A percentile compares a stretch with the other conserved stretches of the same genome.
These are phyloP conservation scores for Anoplius nigerrimus DNA, from an alignment of 2,888 invertebrate species.

Conservation along the genomic window DNA sequence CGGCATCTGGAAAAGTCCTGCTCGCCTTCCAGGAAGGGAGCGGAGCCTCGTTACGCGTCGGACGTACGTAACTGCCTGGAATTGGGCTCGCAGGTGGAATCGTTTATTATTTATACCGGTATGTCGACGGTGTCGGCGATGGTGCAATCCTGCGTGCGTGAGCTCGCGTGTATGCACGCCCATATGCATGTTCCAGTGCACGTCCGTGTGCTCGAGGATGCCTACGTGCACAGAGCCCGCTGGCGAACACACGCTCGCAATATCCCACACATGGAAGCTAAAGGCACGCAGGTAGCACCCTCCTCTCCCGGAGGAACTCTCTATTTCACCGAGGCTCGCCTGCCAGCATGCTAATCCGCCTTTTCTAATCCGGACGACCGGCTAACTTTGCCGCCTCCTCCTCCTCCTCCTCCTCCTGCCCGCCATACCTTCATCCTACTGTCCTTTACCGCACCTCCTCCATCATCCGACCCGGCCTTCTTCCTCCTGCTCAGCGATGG, in stretches of 20 bases:
- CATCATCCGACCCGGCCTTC: slow-evolving; percentile 69
- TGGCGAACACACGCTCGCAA: not conserved
- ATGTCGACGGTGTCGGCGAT: slow-evolving; percentile 28
- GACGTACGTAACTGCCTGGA: slow-evolving; percentile 23
- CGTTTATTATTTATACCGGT: slow-evolving; percentile 48
- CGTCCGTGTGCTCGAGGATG: too few species aligned
- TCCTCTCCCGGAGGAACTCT: slow-evolving; percentile 48
- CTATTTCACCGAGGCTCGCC: slow-evolving; percentile 57
- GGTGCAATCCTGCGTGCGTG: slow-evolving; percentile 45
- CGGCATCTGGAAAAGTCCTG: not conserved
- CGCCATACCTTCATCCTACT: too few species aligned
- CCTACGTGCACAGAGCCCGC: not conserved
- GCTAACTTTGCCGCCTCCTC: slow-evolving; percentile 39
- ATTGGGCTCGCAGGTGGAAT: slow-evolving; percentile 39
- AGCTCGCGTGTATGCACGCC: too few species aligned
- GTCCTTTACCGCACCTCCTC: slow-evolving; percentile 44
- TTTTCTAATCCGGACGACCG: slow-evolving; percentile 18
- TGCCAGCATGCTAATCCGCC: slow-evolving; percentile 21
- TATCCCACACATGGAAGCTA: too few species aligned
- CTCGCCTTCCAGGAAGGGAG: too few species aligned
- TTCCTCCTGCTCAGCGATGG: slow-evolving; percentile 19
- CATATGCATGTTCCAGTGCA: too few species aligned
- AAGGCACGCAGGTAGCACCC: too few species aligned
- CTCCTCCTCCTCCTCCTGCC: too few species aligned
- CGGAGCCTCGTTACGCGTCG: slow-evolving; percentile 12